Conservation (phyloP, 1,140 invertebrate species). For the Agrypnia vestita region DNA sequence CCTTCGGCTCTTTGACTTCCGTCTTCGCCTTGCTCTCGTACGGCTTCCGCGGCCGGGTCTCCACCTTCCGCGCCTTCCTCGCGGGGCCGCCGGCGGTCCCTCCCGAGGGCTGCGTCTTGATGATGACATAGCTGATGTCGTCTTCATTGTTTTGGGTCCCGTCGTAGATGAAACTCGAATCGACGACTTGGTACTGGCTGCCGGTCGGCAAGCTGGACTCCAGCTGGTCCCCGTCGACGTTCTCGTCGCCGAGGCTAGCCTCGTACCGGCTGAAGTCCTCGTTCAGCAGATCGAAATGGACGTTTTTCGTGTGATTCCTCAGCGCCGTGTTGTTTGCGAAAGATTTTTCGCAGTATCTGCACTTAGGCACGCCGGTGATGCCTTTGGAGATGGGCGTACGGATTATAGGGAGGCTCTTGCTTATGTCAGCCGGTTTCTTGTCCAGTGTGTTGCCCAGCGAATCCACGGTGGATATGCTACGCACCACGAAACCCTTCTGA, state of each 20-base stretch:
- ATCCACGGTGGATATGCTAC: slow-evolving; percentile 49
- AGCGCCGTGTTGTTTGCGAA: slow-evolving; percentile 50
- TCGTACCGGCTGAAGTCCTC: background rate
- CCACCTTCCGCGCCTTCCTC: slow-evolving; percentile 31
- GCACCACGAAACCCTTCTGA: slow-evolving; percentile 51
- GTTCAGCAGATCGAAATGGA: background rate
- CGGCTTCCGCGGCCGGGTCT: slow-evolving; percentile 54
- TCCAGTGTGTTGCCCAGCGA: slow-evolving; percentile 46
- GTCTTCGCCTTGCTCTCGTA: slow-evolving; percentile 44
- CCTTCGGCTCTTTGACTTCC: background rate
- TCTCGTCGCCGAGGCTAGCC: background rate
- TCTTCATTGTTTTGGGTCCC: background rate
- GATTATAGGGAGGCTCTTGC: background rate
- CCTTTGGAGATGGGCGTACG: slow-evolving; percentile 34
- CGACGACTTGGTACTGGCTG: slow-evolving; percentile 50
- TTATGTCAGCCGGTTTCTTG: slow-evolving; percentile 12
- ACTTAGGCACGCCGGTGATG: slow-evolving; percentile 46
- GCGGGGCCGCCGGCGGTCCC: background rate
- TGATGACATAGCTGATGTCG: slow-evolving; percentile 58
- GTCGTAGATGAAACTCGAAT: slow-evolving; percentile 44
- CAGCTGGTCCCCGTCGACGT: background rate
- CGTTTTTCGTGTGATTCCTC: slow-evolving; percentile 31
- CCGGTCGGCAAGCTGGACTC: slow-evolving; percentile 36
- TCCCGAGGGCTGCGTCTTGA: slow-evolving; percentile 41
- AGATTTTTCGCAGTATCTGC: slow-evolving; percentile 46